Base-by-base conservation (phyloP, 2,888 invertebrate species). In the Itoplectis maculator region DNA sequence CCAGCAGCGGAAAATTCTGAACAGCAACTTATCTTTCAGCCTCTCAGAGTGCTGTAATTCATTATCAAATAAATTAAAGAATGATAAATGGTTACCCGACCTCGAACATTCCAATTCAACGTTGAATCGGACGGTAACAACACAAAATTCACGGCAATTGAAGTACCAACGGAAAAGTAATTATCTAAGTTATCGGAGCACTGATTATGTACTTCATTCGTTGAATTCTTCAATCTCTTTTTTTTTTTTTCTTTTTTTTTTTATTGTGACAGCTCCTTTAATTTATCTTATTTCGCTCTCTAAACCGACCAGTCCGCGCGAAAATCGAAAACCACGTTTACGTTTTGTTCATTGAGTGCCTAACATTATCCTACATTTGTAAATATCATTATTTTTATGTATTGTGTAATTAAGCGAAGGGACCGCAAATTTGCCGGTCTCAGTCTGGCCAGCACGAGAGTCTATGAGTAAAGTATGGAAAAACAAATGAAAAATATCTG, bases 361-460 rank as follows among this genome's bases (percentile, higher is more conserved):
- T 90, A 90, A 90, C 87, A 88, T 89, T 90, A 88, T 89, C 87
- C 88, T 91, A 90, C 88, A 91, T 91, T 91, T 91, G 91, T 91
- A 91, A 89, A 91, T 91, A 91, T 86, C 89, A 91, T 91, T 91
- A 91, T 91, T 91, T 91, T 90, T 91, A 89, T 89, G 90, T 90
- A 89, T 89, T 86, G 88, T 90, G 88, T 89, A 89, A 90, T 85
- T 81, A 65, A 75, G 51, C 47, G 47, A 79, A 69, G 84, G 79
- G 80, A 86, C 82, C 82, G 80, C 72, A 69, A 76, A 79, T 86
- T 85, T 87, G 87, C 79, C 79, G 86, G 86, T 86, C 86, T 87
- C 86, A 79, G 82, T 88, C 87, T 88, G 89, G 89, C 89, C 90
- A 90, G 86, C 88, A 88, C 86, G 83, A 86, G 87, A 90, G 89